Percentiles rank a stretch among this genome's conserved stretches.
Evolutionary conservation across 37 sponge, comb jelly and placozoan species (phyloP).

Genomic region (Cliona cf. orientalis): DNA sequence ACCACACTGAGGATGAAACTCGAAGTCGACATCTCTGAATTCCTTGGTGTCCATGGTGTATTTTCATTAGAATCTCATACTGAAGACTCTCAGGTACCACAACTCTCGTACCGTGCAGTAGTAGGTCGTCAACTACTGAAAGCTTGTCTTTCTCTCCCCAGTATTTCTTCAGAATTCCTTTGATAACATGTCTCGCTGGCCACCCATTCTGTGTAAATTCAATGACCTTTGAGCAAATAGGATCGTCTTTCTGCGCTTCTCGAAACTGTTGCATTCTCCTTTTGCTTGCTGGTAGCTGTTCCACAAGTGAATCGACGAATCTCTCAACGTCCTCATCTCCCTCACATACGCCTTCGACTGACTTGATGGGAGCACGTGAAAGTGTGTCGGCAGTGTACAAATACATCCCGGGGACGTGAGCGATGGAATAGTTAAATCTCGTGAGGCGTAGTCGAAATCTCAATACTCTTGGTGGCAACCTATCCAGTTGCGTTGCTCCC

Average conservation of each 20-base stretch:
- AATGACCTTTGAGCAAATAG: too few species aligned
- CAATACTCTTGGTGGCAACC: too few species aligned
- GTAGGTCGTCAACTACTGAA: constrained; percentile 1
- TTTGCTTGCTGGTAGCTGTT: neutral
- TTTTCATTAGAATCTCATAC: too few species aligned
- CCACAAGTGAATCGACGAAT: neutral
- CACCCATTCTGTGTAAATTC: too few species aligned
- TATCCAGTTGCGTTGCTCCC: too few species aligned
- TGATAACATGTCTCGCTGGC: constrained; percentile 18
- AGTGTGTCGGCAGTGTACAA: too few species aligned
- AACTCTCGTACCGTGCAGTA: constrained; percentile 13
- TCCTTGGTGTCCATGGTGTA: neutral
- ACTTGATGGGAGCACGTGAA: too few species aligned
- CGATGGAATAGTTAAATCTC: too few species aligned
- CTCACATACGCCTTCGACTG: neutral
- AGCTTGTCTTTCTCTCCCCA: constrained; percentile 11
- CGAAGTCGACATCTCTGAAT: constrained; percentile 1
- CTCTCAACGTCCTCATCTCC: neutral
- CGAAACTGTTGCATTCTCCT: too few species aligned
- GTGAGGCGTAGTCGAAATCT: too few species aligned
- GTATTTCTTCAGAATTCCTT: neutral
- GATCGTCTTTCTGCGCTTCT: too few species aligned
- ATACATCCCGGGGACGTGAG: too few species aligned
- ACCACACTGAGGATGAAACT: neutral
- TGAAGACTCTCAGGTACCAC: constrained; percentile 20